These are phyloP conservation scores for Acomys russatus DNA, from an alignment of 2,797 vertebrate genomes.

Conservation along the genomic window DNA sequence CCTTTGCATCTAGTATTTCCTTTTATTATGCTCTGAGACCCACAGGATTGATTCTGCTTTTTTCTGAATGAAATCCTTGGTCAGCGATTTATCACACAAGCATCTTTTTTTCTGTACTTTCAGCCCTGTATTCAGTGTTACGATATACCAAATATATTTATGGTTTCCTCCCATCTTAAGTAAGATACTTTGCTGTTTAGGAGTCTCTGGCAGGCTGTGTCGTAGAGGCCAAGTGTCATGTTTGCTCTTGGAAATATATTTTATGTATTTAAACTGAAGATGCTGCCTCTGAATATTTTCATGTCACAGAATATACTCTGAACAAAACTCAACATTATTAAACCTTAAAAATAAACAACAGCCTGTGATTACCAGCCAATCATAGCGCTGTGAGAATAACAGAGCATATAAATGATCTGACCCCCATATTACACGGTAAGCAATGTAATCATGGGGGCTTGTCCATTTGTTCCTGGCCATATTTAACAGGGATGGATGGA, in stretches of 20 bases:
- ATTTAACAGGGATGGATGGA: not conserved
- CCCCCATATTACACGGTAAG: not conserved
- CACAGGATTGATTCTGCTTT: slow-evolving; percentile 56
- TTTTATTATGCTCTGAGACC: not conserved
- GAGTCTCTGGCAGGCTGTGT: slow-evolving; percentile 14
- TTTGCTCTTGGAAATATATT: slow-evolving; percentile 55
- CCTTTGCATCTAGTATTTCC: slow-evolving; percentile 68
- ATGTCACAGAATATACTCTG: slow-evolving; percentile 11
- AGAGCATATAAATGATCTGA: not conserved
- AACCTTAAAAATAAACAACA: slow-evolving; percentile 27
- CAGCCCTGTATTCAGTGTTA: not conserved
- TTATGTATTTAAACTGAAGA: slow-evolving; percentile 57
- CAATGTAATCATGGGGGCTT: not conserved
- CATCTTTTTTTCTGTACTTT: not conserved
- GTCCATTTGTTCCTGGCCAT: not conserved
- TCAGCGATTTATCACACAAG: slow-evolving; percentile 9
- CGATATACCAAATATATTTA: slow-evolving; percentile 54
- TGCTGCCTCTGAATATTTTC: not conserved
- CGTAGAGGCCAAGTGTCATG: slow-evolving; percentile 3
- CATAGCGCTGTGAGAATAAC: not conserved
- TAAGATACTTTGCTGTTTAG: slow-evolving; percentile 42
- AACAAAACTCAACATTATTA: slow-evolving; percentile 33
- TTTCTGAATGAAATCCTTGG: slow-evolving; percentile 69
- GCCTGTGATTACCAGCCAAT: not conserved
- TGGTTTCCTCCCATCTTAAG: slow-evolving; percentile 31